phyloP scores from a whole-genome alignment of 2,888 invertebrate species.

The Dynastes hyllus region DNA sequence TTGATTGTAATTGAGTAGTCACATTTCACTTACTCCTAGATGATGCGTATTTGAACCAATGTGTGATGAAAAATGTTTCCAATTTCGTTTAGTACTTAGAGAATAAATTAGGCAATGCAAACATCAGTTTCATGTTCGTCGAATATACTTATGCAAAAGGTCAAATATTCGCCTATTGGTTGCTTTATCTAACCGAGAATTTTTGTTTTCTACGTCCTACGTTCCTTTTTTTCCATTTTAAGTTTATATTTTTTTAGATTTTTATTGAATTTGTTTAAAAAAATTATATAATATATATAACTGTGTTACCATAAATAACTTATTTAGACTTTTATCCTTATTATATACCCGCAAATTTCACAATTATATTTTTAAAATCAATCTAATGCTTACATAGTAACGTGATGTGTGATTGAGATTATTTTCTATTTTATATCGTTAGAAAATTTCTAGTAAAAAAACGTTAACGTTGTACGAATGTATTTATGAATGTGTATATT shows the following conservation, averaged over 20 bases:
- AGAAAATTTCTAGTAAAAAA: too few relatives aligned
- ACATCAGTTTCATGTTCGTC: neutral
- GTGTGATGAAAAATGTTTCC: conserved; percentile 24
- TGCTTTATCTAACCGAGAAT: neutral
- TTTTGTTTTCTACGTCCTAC: neutral
- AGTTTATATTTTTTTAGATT: conserved; percentile 29
- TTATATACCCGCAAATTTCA: neutral
- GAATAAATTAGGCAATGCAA: neutral
- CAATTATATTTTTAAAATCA: neutral
- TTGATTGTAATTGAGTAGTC: neutral
- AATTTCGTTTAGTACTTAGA: conserved; percentile 11
- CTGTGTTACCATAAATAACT: conserved; percentile 40
- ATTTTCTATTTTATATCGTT: conserved; percentile 1
- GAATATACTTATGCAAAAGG: neutral
- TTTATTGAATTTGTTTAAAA: conserved; percentile 30
- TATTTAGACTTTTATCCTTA: conserved; percentile 22
- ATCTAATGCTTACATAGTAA: neutral
- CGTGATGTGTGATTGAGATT: conserved; percentile 35
- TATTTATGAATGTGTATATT: conserved; percentile 22
- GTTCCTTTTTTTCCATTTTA: conserved; percentile 25
- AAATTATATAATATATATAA: conserved; percentile 9
- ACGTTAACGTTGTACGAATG: conserved; percentile 16
- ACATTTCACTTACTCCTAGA: neutral
- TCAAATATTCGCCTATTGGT: neutral
- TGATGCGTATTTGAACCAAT: neutral